Evolutionary conservation across 1,140 invertebrate species (phyloP), one percentile per base, ranked within the genome.

Genomic region (Colletes latitarsis): DNA sequence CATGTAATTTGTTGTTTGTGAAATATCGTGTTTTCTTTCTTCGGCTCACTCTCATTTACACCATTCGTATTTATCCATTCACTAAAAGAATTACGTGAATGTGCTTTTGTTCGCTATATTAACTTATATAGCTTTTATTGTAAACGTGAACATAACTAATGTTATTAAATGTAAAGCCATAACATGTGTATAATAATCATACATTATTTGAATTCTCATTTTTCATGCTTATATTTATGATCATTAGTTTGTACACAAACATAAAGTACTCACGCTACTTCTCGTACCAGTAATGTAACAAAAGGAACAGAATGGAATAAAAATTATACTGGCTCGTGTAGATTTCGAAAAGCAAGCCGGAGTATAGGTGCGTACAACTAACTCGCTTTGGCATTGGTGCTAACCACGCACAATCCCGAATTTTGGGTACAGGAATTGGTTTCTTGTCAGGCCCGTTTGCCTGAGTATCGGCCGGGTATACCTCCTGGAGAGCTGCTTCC

Each of bases 401-500:
- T 93, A 93, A 93, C 92, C 88, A 89, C 90, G 89, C 92, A 86
- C 89, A 92, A 90, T 91, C 88, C 89, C 89, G 85, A 92, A 92
- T 93, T 91, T 92, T 92, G 90, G 91, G 84, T 92, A 93, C 92
- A 93, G 92, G 92, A 93, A 85, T 93, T 93, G 92, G 92, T 93
- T 93, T 93, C 92, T 93, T 93, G 92, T 88, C 91, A 97, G 96
- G 96, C 96, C 89, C 95, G 96, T 89, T 94, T 97, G 91, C 96
- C 96, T 89, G 97, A 97, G 87, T 97, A 95, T 92, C 95, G 96
- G 89, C 95, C 96, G 86, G 95, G 96, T 92, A 94, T 96, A 86
- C 94, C 95, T 75, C 92, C 94, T 77, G 94, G 95, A 87, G 95
- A 95, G 82, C 94, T 95, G 79, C 94, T 95, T 91, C 95, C 96